Evolutionary conservation across 2,888 invertebrate species (phyloP), one percentile per base, ranked within the genome.

Genomic region (Kryphioiulus occultus): DNA sequence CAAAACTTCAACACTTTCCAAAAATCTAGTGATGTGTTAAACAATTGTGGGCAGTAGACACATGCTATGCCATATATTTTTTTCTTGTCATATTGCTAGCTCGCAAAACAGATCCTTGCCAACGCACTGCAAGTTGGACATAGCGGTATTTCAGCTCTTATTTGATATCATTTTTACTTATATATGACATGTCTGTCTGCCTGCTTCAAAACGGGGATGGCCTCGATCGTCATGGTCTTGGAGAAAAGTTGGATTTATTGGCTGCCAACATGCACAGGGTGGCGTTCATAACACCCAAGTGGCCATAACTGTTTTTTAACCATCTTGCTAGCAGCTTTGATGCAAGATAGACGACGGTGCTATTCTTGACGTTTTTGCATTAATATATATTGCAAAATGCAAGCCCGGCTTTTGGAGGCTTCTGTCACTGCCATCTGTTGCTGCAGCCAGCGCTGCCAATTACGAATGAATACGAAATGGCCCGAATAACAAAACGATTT

Each of bases 371-470:
- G 2, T 22, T 68, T 68, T 68, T 26, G 10, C 26, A 22, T 68
- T 68, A n/a, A 59, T 59, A 59, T 59, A 19, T n/a, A 59, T 59
- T n/a, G 7, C 26, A 68, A 26, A 22, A 68, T 68, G 26, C 5
- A 68, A 68, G 68, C 68, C 10, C 26, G n/a, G 19, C 22, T 26
- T 68, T n/a, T 26, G 1, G 68, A 68, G 68, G 68, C 68, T 26
- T 68, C 59, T 9, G 68, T 68, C 68, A 68, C 26, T 68, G 26
- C 68, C 68, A 68, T 68, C 68, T 68, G 68, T 68, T 68, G 68
- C 68, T 68, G 59, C 59, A 59, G 59, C 59, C n/a, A 59, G 59
- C 59, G n/a, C 59, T 59, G 68, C 68, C 68, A 68, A 68, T 68
- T 68, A 68, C 68, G 26, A 68, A 68, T 68, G 68, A 68, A 68